Evolutionary conservation across 1,140 invertebrate species (phyloP).

Genomic region (Scaptomyza graminum): DNA sequence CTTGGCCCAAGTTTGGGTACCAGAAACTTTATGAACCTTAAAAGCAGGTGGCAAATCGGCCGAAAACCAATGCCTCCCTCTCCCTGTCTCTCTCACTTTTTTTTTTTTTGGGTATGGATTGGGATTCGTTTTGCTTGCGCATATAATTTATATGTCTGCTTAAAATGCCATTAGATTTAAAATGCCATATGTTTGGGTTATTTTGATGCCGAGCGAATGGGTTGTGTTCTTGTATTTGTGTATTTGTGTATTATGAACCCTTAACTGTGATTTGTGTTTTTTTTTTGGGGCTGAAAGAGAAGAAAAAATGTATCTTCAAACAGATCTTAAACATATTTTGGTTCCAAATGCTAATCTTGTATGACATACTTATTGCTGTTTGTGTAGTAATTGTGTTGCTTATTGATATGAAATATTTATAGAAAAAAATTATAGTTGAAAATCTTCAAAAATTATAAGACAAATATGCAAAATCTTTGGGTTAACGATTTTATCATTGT

Average conservation of each 20-base stretch:
- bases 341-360: background rate
- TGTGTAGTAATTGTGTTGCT: too few relatives aligned
- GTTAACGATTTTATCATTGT: too few relatives aligned
- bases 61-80: constrained; percentile 17
- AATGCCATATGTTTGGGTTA: constrained; percentile 51
- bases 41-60: constrained; percentile 45
- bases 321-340: background rate
- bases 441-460: too few relatives aligned
- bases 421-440: too few relatives aligned
- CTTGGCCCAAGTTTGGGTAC: constrained; percentile 5
- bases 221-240: background rate
- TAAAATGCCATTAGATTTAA: constrained; percentile 49
- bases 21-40: constrained; percentile 49
- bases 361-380: too few relatives aligned
- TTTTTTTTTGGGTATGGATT: background rate
- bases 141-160: constrained; percentile 50
- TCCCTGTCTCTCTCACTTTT: background rate
- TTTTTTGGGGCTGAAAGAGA: background rate
- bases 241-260: background rate
- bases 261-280: constrained; percentile 24
- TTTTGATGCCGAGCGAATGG: constrained; percentile 26
- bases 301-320: background rate
- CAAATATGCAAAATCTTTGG: too few relatives aligned
- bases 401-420: too few relatives aligned
- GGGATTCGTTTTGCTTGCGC: constrained; percentile 25